Conservation (phyloP, 2,797 vertebrate species). For the Poecilia velifera region DNA sequence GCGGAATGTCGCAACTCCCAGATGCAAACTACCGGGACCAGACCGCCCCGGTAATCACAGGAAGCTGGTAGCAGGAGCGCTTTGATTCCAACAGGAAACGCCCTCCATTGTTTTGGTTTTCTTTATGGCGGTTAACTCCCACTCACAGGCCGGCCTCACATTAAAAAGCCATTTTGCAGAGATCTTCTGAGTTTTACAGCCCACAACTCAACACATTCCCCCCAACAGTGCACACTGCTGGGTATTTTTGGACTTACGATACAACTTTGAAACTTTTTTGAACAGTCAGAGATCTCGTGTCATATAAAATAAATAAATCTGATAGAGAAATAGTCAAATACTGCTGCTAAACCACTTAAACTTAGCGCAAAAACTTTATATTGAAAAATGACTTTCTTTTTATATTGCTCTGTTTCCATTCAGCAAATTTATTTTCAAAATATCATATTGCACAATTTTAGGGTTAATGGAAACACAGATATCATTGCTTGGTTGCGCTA, state of each 20-base stretch:
- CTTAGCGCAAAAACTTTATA: too few species aligned
- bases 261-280: neutral
- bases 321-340: neutral
- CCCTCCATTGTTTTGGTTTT: conserved; percentile 76
- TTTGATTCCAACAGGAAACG: conserved; percentile 76
- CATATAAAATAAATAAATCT: neutral
- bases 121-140: conserved; percentile 47
- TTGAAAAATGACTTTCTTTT: too few species aligned
- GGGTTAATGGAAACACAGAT: too few species aligned
- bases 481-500: too few species aligned
- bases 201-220: neutral
- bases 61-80: conserved; percentile 62
- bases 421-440: too few species aligned
- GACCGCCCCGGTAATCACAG: conserved; percentile 58
- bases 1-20: neutral
- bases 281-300: neutral
- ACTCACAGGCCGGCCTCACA: conserved; percentile 47
- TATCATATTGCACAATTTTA: too few species aligned
- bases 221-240: neutral
- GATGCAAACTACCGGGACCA: conserved; percentile 1
- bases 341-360: too few species aligned
- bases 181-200: conserved; percentile 26
- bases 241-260: neutral
- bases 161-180: conserved; percentile 42
- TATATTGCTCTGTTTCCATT: too few species aligned